These are phyloP conservation scores for Agriopis marginaria DNA, from an alignment of 2,888 invertebrate genomes.

Conservation along the genomic window DNA sequence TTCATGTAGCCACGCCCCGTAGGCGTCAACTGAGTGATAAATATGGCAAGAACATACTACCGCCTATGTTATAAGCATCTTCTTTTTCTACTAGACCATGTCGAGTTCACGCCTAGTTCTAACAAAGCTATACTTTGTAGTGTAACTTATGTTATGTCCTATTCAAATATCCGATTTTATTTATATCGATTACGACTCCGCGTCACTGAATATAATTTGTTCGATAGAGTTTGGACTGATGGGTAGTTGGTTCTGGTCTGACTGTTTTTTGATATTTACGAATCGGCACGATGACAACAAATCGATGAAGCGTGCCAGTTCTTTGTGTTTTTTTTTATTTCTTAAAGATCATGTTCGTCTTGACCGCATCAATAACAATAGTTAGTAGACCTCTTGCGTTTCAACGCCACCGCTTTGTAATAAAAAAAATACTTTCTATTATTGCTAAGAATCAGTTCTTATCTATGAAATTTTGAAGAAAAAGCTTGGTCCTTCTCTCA, in stretches of 20 bases:
- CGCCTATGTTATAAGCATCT: slow-evolving; percentile 71
- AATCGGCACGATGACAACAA: not conserved
- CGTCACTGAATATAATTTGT: slow-evolving; percentile 43
- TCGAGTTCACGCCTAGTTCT: slow-evolving; percentile 63
- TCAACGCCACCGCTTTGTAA: not conserved
- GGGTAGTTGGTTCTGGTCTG: too few species aligned
- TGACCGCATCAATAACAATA: not conserved
- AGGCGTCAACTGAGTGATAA: slow-evolving; percentile 82
- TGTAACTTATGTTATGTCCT: slow-evolving; percentile 48
- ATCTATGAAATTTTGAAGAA: slow-evolving; percentile 19
- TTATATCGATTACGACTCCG: slow-evolving; percentile 68
- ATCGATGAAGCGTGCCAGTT: slow-evolving; percentile 28
- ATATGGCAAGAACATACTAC: slow-evolving; percentile 74
- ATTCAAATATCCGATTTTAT: slow-evolving; percentile 68
- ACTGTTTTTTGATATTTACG: too few species aligned
- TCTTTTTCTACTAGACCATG: slow-evolving; percentile 59
- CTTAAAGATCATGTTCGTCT: not conserved
- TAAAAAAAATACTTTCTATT: slow-evolving; percentile 11
- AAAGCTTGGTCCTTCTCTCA: slow-evolving; percentile 35
- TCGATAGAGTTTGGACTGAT: not conserved
- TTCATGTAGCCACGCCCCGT: slow-evolving; percentile 74
- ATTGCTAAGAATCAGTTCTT: slow-evolving; percentile 12
- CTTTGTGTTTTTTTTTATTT: not conserved
- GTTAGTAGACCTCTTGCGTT: slow-evolving; percentile 3
- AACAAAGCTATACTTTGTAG: slow-evolving; percentile 32